Conservation (phyloP, 2,888 invertebrate genomes). For the Conops quadrifasciatus region DNA sequence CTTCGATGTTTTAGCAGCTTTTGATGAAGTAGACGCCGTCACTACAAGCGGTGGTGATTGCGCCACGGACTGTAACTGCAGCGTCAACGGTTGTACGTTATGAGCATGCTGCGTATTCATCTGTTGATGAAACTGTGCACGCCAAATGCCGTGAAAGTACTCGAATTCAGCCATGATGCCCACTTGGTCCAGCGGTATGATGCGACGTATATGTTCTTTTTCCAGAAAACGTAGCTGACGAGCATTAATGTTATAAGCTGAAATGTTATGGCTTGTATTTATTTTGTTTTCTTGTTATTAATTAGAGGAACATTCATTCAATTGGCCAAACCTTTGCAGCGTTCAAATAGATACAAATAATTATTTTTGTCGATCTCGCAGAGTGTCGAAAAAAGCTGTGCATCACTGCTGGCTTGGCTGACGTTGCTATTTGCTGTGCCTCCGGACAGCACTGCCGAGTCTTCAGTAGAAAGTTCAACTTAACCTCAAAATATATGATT, state of each 20-base stretch:
- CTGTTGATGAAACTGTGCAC: not conserved
- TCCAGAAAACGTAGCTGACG: conserved; percentile 28
- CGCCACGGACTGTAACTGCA: conserved; percentile 1
- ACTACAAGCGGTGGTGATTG: conserved; percentile 1
- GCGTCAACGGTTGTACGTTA: not conserved
- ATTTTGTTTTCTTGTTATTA: not conserved
- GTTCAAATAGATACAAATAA: conserved; percentile 26
- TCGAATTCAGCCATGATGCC: conserved; percentile 29
- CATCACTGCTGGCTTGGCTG: conserved; percentile 22
- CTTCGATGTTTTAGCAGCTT: not conserved
- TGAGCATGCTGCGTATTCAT: not conserved
- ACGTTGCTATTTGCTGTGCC: not conserved
- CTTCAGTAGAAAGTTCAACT: not conserved
- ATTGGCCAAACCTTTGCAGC: conserved; percentile 25
- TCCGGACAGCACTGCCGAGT: not conserved
- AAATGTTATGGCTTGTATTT: not conserved
- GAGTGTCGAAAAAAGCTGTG: conserved; percentile 26
- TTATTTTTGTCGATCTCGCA: conserved; percentile 32
- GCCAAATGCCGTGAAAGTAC: conserved; percentile 15
- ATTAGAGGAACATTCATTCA: not conserved
- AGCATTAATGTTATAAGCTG: conserved; percentile 25
- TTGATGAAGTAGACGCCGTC: not conserved
- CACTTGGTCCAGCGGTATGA: conserved; percentile 27
- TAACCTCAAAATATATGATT: conserved; percentile 1
- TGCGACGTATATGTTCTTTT: conserved; percentile 30